These are phyloP conservation scores for Polyodon spathula DNA, from an alignment of 2,113 vertebrate species.

Conservation along the genomic window DNA sequence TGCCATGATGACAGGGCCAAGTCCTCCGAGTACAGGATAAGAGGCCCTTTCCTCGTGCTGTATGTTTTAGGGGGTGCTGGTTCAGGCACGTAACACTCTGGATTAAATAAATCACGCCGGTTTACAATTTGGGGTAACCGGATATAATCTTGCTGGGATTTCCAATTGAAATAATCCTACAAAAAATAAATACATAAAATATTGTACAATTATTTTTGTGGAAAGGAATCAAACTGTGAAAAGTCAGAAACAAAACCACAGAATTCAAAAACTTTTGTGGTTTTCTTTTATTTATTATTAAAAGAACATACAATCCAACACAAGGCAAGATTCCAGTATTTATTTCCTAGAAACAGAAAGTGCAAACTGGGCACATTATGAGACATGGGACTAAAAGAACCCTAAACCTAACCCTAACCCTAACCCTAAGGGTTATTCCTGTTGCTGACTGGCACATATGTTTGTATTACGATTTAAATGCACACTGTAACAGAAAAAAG, in stretches of 20 bases:
- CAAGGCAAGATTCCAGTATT: too few relatives aligned
- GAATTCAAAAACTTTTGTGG: background rate
- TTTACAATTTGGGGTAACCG: constrained; percentile 37
- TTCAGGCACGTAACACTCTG: constrained; percentile 17
- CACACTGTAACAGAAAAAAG: too few relatives aligned
- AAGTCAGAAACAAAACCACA: background rate
- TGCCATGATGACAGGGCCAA: constrained; percentile 37
- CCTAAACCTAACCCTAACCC: too few relatives aligned
- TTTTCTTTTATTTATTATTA: too few relatives aligned
- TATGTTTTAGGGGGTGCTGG: constrained; percentile 60
- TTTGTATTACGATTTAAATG: too few relatives aligned
- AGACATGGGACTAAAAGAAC: too few relatives aligned
- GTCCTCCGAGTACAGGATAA: constrained; percentile 66
- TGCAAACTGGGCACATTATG: too few relatives aligned
- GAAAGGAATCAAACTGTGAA: background rate
- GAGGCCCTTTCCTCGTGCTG: constrained; percentile 55
- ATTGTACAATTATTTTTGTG: too few relatives aligned
- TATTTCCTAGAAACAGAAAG: too few relatives aligned
- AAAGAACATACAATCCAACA: too few relatives aligned
- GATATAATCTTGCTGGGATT: constrained; percentile 41
- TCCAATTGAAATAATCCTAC: constrained; percentile 72
- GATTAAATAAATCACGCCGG: constrained; percentile 15
- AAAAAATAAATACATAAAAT: constrained; percentile 1
- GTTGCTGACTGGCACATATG: too few relatives aligned
- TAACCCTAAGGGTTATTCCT: too few relatives aligned